A percentile compares a stretch with the other conserved stretches of the same genome.
Conservation (phyloP, 2,113 vertebrate genomes). For the Urocolius indicus region DNA sequence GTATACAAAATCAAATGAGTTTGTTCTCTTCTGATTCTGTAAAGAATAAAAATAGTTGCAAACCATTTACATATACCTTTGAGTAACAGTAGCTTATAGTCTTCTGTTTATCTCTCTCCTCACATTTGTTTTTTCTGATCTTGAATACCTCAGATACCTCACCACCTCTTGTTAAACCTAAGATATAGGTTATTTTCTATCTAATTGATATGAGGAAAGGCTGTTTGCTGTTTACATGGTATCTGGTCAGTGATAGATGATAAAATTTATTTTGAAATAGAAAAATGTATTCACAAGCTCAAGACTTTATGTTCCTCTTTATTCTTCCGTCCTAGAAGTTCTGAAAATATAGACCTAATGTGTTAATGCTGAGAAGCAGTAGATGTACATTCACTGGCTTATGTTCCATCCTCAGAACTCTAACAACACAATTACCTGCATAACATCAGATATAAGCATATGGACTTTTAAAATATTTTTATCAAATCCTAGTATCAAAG, state of each 20-base stretch:
- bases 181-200: not conserved
- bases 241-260: not conserved
- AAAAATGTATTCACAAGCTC: not conserved
- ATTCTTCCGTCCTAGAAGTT: not conserved
- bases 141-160: not conserved
- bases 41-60: not conserved
- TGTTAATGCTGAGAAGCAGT: not conserved
- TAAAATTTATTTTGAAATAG: not conserved
- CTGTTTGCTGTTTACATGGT: not conserved
- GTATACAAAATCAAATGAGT: not conserved
- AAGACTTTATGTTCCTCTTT: not conserved
- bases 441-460: not conserved
- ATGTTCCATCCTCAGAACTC: not conserved
- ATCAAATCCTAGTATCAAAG: conserved; percentile 45
- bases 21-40: not conserved
- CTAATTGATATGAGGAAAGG: not conserved
- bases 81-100: not conserved
- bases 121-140: not conserved
- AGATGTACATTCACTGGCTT: not conserved
- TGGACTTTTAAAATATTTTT: conserved; percentile 14
- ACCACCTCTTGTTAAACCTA: not conserved
- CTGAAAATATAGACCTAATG: not conserved
- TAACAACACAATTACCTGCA: not conserved
- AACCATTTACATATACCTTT: not conserved
- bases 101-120: not conserved